Conservation (phyloP, 2,797 vertebrate species). For the Alexandromys oeconomus region DNA sequence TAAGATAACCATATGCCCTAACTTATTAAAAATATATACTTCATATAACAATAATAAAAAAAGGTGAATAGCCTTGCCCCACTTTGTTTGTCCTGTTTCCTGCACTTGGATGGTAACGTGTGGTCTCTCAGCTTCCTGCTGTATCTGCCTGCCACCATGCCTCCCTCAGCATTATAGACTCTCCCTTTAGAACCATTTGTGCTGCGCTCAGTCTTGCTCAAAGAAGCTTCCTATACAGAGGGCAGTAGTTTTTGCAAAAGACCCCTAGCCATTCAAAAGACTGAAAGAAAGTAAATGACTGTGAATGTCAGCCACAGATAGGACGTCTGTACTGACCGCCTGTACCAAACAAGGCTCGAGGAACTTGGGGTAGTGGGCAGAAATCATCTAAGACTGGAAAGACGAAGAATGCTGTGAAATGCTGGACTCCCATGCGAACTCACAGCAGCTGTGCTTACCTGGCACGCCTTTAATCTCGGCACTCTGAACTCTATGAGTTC, state of each 20-base stretch:
- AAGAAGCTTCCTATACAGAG: neutral
- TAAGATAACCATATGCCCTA: neutral
- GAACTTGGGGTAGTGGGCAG: neutral
- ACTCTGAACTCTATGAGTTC: neutral
- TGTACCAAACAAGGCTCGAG: neutral
- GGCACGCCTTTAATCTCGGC: neutral
- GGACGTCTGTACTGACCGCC: neutral
- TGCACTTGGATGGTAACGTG: neutral
- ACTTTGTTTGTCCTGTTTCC: neutral
- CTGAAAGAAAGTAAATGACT: neutral
- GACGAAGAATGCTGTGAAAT: neutral
- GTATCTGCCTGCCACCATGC: neutral
- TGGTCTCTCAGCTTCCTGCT: neutral
- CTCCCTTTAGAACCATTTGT: neutral
- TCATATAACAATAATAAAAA: neutral
- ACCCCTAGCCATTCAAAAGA: neutral
- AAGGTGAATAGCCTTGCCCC: neutral
- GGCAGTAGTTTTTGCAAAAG: neutral
- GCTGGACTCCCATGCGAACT: neutral
- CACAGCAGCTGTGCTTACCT: neutral
- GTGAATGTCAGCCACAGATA: neutral
- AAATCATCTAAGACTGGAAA: neutral
- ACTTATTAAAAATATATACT: conserved; percentile 8
- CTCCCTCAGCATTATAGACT: neutral
- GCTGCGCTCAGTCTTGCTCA: neutral